Conservation (phyloP, 2,888 invertebrate genomes). For the Oegoconia quadripuncta region DNA sequence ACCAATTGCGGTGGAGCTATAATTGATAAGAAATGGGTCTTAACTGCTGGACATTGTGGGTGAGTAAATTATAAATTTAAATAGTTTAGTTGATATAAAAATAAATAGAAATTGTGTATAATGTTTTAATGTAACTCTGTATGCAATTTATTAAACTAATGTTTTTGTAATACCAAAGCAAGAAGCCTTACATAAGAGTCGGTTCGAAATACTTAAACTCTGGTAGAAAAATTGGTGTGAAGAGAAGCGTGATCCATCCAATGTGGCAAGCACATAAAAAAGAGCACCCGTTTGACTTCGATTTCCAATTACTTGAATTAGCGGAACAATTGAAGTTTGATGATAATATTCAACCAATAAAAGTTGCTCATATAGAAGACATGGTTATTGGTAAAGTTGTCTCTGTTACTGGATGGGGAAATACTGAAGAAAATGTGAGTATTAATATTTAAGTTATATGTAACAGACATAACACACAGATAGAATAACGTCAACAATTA, state of each 20-base stretch:
- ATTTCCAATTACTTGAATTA: constrained; percentile 60
- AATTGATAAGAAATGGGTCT: constrained; percentile 55
- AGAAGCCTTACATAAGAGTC: constrained; percentile 53
- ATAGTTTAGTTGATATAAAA: not conserved
- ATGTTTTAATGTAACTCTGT: too few species aligned
- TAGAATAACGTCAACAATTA: too few species aligned
- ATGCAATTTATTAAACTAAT: not conserved
- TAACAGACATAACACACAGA: too few species aligned
- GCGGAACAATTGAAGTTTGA: constrained; percentile 43
- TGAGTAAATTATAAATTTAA: constrained; percentile 31
- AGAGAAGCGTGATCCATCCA: constrained; percentile 45
- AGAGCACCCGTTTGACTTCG: constrained; percentile 64
- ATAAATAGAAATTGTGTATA: too few species aligned
- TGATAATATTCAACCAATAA: constrained; percentile 54
- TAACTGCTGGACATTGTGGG: constrained; percentile 74
- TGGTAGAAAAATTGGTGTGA: constrained; percentile 43
- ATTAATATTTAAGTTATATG: not conserved
- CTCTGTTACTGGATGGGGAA: constrained; percentile 70
- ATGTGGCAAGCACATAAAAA: constrained; percentile 48
- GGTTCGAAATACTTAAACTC: constrained; percentile 60
- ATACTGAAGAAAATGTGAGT: constrained; percentile 66
- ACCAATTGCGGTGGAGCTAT: constrained; percentile 68
- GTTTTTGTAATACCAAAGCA: constrained; percentile 28
- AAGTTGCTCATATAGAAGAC: constrained; percentile 60
- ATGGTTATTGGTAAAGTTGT: constrained; percentile 63